phyloP scores from a whole-genome alignment of 2,888 invertebrate genomes.

The Meandrusa payeni region DNA sequence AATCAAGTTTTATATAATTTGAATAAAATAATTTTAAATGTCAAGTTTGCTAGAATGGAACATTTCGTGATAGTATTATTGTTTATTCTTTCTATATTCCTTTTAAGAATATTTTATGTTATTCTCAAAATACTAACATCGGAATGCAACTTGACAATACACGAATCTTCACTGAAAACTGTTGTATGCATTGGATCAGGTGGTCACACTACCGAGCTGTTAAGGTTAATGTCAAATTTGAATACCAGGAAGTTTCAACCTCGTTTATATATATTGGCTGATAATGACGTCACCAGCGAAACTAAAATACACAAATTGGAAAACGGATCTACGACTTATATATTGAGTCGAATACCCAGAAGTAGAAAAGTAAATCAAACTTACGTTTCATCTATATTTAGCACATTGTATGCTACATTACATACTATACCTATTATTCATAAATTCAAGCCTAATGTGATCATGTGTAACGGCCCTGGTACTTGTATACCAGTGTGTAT shows the following conservation, averaged over 20 bases:
- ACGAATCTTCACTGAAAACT: constrained; percentile 56
- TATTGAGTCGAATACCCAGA: constrained; percentile 85
- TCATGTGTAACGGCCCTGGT: constrained; percentile 97
- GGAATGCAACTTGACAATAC: constrained; percentile 41
- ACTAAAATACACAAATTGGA: constrained; percentile 83
- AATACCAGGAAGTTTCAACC: constrained; percentile 84
- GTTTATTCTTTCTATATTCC: neutral
- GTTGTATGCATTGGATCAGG: constrained; percentile 89
- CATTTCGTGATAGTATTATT: constrained; percentile 1
- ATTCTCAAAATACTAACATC: constrained; percentile 25
- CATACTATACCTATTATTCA: constrained; percentile 85
- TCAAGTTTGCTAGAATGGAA: neutral
- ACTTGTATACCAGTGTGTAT: constrained; percentile 96
- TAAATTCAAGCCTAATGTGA: constrained; percentile 87
- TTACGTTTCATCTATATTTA: constrained; percentile 88
- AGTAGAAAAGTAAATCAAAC: constrained; percentile 94
- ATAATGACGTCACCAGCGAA: constrained; percentile 88
- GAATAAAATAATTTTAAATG: too few relatives aligned
- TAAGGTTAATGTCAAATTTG: constrained; percentile 85
- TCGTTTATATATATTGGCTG: constrained; percentile 88
- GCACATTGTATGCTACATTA: constrained; percentile 87
- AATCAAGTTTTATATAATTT: too few relatives aligned
- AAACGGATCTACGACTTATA: constrained; percentile 53
- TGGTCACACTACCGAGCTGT: constrained; percentile 97
- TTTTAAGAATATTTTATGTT: constrained; percentile 14